Conservation (phyloP, 2,888 invertebrate genomes). For the Drosophila mulleri region DNA sequence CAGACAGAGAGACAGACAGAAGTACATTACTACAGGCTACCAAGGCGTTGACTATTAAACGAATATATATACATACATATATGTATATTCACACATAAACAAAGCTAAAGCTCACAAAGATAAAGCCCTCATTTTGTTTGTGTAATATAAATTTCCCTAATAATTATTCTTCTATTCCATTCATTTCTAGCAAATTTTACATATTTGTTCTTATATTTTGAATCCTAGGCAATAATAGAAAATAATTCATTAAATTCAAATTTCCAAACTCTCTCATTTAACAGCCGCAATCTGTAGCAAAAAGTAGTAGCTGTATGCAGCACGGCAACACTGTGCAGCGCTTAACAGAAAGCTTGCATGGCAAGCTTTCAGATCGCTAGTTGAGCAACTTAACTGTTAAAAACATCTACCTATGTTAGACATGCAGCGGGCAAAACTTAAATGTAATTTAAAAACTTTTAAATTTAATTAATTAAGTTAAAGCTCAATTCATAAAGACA, state of each 20-base stretch:
- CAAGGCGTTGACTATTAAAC: too few species aligned
- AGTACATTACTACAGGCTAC: too few species aligned
- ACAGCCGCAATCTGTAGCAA: not conserved
- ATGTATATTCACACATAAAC: too few species aligned
- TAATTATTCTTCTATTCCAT: not conserved
- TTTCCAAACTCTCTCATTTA: not conserved
- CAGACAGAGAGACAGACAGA: not conserved
- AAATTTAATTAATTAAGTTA: conserved; percentile 4
- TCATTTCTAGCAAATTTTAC: not conserved
- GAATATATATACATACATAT: too few species aligned
- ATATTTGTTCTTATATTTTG: not conserved
- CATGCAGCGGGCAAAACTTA: not conserved
- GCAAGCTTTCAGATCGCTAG: conserved; percentile 31
- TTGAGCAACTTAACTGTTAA: conserved; percentile 6
- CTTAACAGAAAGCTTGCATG: conserved; percentile 27
- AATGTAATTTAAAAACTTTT: not conserved
- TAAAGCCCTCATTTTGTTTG: too few species aligned
- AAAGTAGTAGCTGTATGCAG: conserved; percentile 20
- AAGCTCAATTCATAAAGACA: not conserved
- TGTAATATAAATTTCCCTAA: too few species aligned
- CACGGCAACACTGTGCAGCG: conserved; percentile 47
- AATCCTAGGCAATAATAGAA: not conserved
- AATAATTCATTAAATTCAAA: not conserved
- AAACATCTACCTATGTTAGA: not conserved
- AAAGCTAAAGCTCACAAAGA: too few species aligned